phyloP scores from a whole-genome alignment of 1,140 invertebrate genomes.

The Venturia canescens region DNA sequence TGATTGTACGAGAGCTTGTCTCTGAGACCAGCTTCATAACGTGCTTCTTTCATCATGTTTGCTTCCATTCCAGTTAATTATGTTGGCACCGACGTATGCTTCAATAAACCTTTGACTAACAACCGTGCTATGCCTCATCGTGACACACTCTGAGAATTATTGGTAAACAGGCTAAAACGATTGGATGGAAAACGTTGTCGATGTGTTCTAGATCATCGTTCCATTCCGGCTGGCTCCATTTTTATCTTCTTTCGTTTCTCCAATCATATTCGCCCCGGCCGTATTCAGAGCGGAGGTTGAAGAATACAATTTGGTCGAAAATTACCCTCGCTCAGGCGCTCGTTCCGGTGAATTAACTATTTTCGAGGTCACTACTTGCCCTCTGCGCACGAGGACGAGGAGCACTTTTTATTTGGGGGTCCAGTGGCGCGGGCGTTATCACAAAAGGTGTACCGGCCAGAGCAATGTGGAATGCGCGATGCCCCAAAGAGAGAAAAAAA shows the following conservation, averaged over 20 bases:
- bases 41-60: background rate
- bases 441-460: slow-evolving; percentile 1
- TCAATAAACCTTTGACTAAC: background rate
- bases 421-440: slow-evolving; percentile 48
- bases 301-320: slow-evolving; percentile 55
- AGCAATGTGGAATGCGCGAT: background rate
- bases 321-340: slow-evolving; percentile 53
- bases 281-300: background rate
- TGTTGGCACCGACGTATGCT: background rate
- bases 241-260: background rate
- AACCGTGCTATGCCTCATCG: too few relatives aligned
- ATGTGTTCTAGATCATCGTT: too few relatives aligned
- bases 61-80: background rate
- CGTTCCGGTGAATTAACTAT: slow-evolving; percentile 68
- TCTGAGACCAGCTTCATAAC: background rate
- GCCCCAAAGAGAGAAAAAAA: background rate
- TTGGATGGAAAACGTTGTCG: too few relatives aligned
- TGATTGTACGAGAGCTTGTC: background rate
- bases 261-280: background rate
- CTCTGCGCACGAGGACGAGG: slow-evolving; percentile 49
- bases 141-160: too few relatives aligned
- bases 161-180: too few relatives aligned
- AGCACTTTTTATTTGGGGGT: slow-evolving; percentile 66
- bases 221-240: background rate
- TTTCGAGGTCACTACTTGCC: slow-evolving; percentile 59